Conservation (phyloP, 1,140 invertebrate genomes). For the Drosophila aff. region DNA sequence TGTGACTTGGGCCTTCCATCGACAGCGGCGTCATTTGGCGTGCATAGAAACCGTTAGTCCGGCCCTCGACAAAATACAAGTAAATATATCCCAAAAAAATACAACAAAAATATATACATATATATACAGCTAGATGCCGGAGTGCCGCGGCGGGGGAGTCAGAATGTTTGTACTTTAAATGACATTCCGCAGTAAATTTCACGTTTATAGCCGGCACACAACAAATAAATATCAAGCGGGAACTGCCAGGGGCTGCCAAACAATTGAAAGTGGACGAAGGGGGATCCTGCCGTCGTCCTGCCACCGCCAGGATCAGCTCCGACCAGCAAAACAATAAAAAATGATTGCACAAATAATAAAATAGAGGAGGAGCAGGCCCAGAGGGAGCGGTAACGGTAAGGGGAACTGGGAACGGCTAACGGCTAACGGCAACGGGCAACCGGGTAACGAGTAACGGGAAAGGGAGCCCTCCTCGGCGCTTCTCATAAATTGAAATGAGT, state of each 20-base stretch:
- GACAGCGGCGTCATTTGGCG: constrained; percentile 74
- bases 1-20: constrained; percentile 19
- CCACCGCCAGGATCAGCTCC: constrained; percentile 38
- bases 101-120: neutral
- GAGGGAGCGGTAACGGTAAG: neutral
- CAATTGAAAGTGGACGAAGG: constrained; percentile 39
- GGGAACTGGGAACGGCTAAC: neutral
- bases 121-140: constrained; percentile 7
- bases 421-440: neutral
- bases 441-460: neutral
- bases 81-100: constrained; percentile 35
- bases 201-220: constrained; percentile 83
- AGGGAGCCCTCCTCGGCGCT: constrained; percentile 29
- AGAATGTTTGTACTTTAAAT: constrained; percentile 79
- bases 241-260: constrained; percentile 32
- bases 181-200: constrained; percentile 83
- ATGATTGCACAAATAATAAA: constrained; percentile 55
- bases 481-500: constrained; percentile 56
- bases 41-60: constrained; percentile 78
- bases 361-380: constrained; percentile 9
- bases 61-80: constrained; percentile 47
- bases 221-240: constrained; percentile 74
- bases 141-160: constrained; percentile 2
- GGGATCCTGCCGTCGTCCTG: constrained; percentile 31
- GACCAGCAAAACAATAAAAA: constrained; percentile 62